Evolutionary conservation across 2,888 invertebrate species (phyloP).

Genomic region (Patella ulyssiponensis): DNA sequence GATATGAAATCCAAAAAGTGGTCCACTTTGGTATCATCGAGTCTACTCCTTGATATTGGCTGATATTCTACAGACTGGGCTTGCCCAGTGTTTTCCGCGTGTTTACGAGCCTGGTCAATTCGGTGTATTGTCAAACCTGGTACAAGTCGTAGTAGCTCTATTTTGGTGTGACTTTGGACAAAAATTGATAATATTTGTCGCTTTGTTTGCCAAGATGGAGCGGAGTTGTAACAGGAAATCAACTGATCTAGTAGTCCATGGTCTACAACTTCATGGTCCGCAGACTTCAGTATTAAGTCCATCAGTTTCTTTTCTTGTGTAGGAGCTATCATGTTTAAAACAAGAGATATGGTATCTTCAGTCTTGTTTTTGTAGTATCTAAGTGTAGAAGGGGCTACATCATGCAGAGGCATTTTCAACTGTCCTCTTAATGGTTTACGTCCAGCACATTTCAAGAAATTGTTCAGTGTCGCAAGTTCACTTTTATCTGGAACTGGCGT

Average conservation of each 20-base stretch:
- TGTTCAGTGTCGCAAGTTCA: too few relatives aligned
- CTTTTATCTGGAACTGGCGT: too few relatives aligned
- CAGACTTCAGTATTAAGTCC: too few relatives aligned
- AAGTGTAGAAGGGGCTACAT: too few relatives aligned
- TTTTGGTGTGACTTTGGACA: background rate
- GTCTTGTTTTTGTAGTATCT: too few relatives aligned
- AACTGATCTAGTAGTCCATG: background rate
- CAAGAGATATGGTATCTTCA: too few relatives aligned
- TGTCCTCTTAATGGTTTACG: too few relatives aligned
- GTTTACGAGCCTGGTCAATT: background rate
- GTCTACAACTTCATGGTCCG: too few relatives aligned
- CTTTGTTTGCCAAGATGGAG: background rate
- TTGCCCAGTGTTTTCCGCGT: background rate
- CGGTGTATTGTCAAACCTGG: background rate
- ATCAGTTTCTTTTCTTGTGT: too few relatives aligned
- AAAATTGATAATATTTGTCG: background rate
- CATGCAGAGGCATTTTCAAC: too few relatives aligned
- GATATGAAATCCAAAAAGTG: constrained; percentile 1
- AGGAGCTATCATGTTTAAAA: too few relatives aligned
- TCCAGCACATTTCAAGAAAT: too few relatives aligned
- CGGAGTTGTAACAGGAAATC: background rate
- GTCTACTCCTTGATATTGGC: background rate
- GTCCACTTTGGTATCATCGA: background rate
- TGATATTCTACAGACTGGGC: background rate
- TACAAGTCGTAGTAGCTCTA: background rate